phyloP scores from a whole-genome alignment of 2,888 invertebrate genomes.

The Orgyia antiqua region DNA sequence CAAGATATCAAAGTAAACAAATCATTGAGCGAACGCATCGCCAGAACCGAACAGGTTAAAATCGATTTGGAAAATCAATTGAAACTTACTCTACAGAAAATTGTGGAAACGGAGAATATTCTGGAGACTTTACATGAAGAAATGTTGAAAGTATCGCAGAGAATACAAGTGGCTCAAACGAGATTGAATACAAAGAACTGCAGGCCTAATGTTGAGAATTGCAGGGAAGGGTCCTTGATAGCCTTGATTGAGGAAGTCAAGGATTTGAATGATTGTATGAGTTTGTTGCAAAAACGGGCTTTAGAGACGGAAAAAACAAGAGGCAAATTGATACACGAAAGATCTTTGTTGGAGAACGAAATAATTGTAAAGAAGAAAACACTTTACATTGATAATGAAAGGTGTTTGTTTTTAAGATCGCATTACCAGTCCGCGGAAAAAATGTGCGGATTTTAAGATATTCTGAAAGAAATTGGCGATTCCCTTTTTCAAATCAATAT shows the following conservation, averaged over 20 bases:
- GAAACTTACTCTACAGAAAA: conserved; percentile 62
- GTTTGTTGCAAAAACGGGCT: conserved; percentile 52
- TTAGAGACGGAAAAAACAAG: conserved; percentile 59
- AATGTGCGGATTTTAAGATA: conserved; percentile 63
- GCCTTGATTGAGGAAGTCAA: conserved; percentile 63
- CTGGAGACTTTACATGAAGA: conserved; percentile 60
- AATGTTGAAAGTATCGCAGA: conserved; percentile 58
- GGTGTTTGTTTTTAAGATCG: conserved; percentile 61
- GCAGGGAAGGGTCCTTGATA: conserved; percentile 61
- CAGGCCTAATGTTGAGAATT: conserved; percentile 64
- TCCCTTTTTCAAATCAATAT: background rate
- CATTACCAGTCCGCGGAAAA: conserved; percentile 68
- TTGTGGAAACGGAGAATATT: conserved; percentile 64
- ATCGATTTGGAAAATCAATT: conserved; percentile 84
- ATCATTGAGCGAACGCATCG: conserved; percentile 83
- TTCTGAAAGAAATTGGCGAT: no score
- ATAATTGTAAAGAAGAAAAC: conserved; percentile 67
- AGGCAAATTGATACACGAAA: conserved; percentile 60
- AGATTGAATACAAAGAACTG: conserved; percentile 60
- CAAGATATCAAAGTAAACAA: conserved; percentile 90
- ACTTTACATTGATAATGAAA: conserved; percentile 55
- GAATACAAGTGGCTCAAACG: conserved; percentile 66
- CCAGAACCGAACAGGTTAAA: conserved; percentile 86
- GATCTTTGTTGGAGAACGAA: conserved; percentile 60
- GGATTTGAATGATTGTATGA: conserved; percentile 63